These are phyloP conservation scores for Anthoptus insignis DNA, from an alignment of 2,888 invertebrate genomes.

Conservation along the genomic window DNA sequence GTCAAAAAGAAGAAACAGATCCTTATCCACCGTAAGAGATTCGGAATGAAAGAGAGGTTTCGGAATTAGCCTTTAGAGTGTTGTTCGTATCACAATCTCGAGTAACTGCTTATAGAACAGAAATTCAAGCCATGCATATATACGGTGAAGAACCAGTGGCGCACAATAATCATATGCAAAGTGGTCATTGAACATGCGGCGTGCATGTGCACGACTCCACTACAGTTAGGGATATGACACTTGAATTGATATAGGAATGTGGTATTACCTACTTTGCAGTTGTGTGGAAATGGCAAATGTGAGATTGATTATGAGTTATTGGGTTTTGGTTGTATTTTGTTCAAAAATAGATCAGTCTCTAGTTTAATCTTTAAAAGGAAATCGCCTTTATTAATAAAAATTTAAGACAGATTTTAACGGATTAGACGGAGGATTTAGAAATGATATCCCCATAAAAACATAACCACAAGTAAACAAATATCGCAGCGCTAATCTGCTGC, in stretches of 20 bases:
- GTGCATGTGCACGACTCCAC: constrained; percentile 50
- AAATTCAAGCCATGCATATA: constrained; percentile 18
- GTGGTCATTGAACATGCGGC: constrained; percentile 59
- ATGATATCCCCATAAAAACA: too few relatives aligned
- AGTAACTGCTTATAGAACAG: not conserved
- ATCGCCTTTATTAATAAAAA: too few relatives aligned
- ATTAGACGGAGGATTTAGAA: too few relatives aligned
- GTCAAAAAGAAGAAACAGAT: not conserved
- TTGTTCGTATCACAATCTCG: not conserved
- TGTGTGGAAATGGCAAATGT: not conserved
- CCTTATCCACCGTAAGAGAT: not conserved
- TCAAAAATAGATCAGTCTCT: too few relatives aligned
- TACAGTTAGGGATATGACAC: constrained; percentile 45
- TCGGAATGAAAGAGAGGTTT: not conserved
- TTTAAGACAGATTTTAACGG: too few relatives aligned
- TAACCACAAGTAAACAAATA: too few relatives aligned
- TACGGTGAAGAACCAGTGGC: constrained; percentile 10
- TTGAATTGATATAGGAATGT: constrained; percentile 33
- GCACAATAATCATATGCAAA: constrained; percentile 58
- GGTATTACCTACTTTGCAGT: constrained; percentile 1
- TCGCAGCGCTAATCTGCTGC: too few relatives aligned
- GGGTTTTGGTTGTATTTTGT: too few relatives aligned
- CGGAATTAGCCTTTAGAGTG: too few relatives aligned
- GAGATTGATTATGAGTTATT: not conserved
- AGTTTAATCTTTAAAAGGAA: too few relatives aligned